phyloP scores from a whole-genome alignment of 2,888 invertebrate genomes.

The Campopleginae sp. region DNA sequence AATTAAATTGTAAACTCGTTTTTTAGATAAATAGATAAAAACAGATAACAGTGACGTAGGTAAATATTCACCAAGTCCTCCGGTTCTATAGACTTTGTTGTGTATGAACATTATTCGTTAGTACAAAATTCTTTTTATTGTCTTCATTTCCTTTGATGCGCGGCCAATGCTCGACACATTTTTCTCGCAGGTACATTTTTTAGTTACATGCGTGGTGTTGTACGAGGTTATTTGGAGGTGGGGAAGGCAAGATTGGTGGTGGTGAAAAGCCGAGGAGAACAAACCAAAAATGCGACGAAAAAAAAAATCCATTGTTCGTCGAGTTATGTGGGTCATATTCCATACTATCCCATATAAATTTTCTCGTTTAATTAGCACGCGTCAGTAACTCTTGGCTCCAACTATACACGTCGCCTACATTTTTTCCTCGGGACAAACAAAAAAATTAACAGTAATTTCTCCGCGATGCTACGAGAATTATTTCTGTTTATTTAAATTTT shows the following conservation, averaged over 20 bases:
- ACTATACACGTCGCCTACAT: slow-evolving; percentile 65
- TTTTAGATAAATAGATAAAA: neutral
- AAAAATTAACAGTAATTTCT: slow-evolving; percentile 26
- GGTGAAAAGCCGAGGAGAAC: slow-evolving; percentile 39
- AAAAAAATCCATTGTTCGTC: slow-evolving; percentile 57
- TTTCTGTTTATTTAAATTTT: neutral
- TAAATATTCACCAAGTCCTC: neutral
- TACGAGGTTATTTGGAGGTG: slow-evolving; percentile 5
- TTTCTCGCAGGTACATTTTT: slow-evolving; percentile 22
- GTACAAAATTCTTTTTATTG: neutral
- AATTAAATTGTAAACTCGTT: neutral
- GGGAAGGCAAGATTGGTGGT: slow-evolving; percentile 10
- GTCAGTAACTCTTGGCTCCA: slow-evolving; percentile 24
- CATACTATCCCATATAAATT: slow-evolving; percentile 56
- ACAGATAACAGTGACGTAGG: neutral
- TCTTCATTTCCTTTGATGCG: neutral
- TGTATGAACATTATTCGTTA: neutral
- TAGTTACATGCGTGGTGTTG: neutral
- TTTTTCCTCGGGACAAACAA: slow-evolving; percentile 31
- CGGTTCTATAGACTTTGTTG: neutral
- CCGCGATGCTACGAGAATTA: neutral
- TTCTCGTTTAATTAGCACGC: slow-evolving; percentile 62
- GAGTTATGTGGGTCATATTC: slow-evolving; percentile 61
- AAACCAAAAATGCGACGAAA: slow-evolving; percentile 54
- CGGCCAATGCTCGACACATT: neutral